phyloP scores from a whole-genome alignment of 2,797 vertebrate species.

The Ataeniobius toweri region DNA sequence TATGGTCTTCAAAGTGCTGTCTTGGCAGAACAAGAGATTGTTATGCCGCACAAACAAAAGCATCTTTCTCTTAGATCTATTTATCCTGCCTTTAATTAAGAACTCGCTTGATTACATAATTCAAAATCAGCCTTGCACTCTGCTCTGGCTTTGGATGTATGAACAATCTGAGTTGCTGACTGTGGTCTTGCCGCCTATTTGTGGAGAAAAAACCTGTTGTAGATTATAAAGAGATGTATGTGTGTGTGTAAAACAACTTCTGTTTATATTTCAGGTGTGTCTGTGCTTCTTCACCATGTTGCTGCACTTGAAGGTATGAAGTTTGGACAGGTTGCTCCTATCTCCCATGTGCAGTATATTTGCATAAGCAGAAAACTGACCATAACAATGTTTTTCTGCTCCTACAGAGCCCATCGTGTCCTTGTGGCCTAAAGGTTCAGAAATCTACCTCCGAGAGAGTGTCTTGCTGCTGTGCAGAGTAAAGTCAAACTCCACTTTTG shows the following conservation, averaged over 20 bases:
- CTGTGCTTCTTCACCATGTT: conserved; percentile 33
- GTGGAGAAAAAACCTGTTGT: conserved; percentile 18
- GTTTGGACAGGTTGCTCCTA: background rate
- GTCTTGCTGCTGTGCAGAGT: conserved; percentile 60
- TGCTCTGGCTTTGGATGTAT: conserved; percentile 27
- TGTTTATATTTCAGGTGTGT: conserved; percentile 65
- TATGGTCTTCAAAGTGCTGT: conserved; percentile 6
- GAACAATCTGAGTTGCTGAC: conserved; percentile 33
- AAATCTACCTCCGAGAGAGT: conserved; percentile 59
- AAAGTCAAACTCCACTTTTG: conserved; percentile 26
- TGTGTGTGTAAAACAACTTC: conserved; percentile 18
- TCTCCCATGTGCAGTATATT: conserved; percentile 2
- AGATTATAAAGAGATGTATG: conserved; percentile 6
- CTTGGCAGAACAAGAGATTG: conserved; percentile 17
- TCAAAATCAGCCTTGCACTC: conserved; percentile 5
- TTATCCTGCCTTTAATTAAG: background rate
- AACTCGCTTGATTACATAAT: conserved; percentile 29
- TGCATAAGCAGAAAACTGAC: background rate
- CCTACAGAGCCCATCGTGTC: conserved; percentile 55
- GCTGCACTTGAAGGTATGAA: conserved; percentile 50
- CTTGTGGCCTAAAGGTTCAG: conserved; percentile 58
- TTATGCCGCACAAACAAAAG: background rate
- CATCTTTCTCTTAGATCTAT: conserved; percentile 4
- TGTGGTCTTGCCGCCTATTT: background rate
- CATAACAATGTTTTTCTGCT: conserved; percentile 8